These are phyloP conservation scores for Nibea albiflora DNA, from an alignment of 2,113 vertebrate genomes.

Conservation along the genomic window DNA sequence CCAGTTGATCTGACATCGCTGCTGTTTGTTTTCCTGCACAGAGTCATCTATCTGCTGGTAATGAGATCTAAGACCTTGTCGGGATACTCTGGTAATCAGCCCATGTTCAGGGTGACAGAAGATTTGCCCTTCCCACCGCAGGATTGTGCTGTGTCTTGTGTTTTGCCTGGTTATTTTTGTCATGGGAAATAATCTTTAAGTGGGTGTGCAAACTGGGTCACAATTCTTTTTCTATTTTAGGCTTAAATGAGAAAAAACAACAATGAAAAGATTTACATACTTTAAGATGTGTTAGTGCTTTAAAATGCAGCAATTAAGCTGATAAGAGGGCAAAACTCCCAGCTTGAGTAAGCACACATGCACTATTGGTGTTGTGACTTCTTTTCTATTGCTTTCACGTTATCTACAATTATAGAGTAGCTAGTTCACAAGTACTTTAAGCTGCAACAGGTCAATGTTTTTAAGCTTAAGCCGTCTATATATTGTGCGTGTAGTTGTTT, in stretches of 20 bases:
- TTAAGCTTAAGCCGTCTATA: not conserved
- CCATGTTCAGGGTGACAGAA: conserved; percentile 24
- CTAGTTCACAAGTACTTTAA: not conserved
- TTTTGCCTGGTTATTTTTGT: conserved; percentile 29
- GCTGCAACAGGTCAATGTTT: not conserved
- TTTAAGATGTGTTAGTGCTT: too few relatives aligned
- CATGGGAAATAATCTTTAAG: conserved; percentile 34
- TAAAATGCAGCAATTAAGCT: too few relatives aligned
- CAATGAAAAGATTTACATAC: too few relatives aligned
- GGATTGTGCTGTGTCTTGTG: conserved; percentile 45
- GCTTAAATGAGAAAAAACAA: too few relatives aligned
- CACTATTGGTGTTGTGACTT: not conserved
- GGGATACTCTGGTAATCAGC: conserved; percentile 58
- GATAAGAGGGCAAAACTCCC: too few relatives aligned
- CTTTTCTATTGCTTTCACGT: not conserved
- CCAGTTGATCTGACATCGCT: conserved; percentile 64
- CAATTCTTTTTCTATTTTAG: not conserved
- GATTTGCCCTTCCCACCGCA: conserved; percentile 26
- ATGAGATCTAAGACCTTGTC: conserved; percentile 72
- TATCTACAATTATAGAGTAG: not conserved
- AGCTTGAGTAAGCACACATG: too few relatives aligned
- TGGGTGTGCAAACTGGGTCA: not conserved
- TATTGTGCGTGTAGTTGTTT: not conserved
- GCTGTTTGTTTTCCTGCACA: conserved; percentile 75
- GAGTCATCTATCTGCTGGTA: conserved; percentile 66